These are phyloP conservation scores for Diplodus sargus DNA, from an alignment of 2,797 vertebrate species.

Conservation along the genomic window DNA sequence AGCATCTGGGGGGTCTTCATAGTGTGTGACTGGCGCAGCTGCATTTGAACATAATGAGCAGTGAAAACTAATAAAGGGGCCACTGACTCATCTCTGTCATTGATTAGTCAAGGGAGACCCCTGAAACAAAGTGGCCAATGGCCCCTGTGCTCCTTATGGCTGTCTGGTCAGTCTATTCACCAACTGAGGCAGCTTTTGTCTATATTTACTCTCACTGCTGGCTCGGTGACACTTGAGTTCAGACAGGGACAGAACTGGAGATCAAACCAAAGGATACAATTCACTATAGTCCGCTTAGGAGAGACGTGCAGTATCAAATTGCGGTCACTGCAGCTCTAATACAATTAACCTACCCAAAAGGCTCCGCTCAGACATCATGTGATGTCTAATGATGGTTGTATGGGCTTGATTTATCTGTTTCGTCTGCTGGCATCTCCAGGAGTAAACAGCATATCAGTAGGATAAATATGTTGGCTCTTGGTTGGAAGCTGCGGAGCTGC, in stretches of 20 bases:
- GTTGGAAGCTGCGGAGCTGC: not conserved
- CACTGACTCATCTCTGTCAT: slow-evolving; percentile 66
- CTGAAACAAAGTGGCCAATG: slow-evolving; percentile 66
- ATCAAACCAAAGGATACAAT: not conserved
- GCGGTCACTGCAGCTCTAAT: slow-evolving; percentile 23
- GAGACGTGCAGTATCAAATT: not conserved
- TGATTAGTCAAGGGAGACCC: slow-evolving; percentile 73
- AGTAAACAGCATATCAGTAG: not conserved
- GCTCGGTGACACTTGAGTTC: slow-evolving; percentile 43
- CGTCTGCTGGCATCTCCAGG: slow-evolving; percentile 2
- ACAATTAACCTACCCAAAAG: slow-evolving; percentile 9
- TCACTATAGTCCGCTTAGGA: not conserved
- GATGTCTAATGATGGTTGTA: slow-evolving; percentile 30
- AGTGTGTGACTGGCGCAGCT: slow-evolving; percentile 44
- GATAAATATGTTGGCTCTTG: not conserved
- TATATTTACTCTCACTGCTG: slow-evolving; percentile 29
- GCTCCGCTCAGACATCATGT: slow-evolving; percentile 41
- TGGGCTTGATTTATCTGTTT: slow-evolving; percentile 31
- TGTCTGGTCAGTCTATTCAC: slow-evolving; percentile 52
- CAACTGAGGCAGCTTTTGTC: slow-evolving; percentile 58
- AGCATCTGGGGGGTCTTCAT: slow-evolving; percentile 4
- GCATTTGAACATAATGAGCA: slow-evolving; percentile 46
- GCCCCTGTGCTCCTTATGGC: slow-evolving; percentile 31
- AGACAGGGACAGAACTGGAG: not conserved
- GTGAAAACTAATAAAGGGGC: slow-evolving; percentile 56